phyloP scores from a whole-genome alignment of 1,140 invertebrate genomes.

The Araneus ventricosus region DNA sequence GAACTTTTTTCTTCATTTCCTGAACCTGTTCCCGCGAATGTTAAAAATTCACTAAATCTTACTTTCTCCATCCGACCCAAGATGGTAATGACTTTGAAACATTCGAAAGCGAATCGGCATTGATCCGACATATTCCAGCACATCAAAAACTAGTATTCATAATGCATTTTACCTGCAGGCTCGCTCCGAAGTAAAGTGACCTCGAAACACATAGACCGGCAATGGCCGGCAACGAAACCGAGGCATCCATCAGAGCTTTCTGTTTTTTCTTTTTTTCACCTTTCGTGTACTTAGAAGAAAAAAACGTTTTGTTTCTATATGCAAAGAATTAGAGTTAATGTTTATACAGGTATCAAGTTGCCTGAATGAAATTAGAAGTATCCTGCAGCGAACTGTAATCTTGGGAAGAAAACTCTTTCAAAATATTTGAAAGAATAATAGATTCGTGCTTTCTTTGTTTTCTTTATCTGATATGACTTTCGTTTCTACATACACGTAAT shows the following conservation, averaged over 20 bases:
- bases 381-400: constrained; percentile 11
- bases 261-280: neutral
- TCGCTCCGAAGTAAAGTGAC: neutral
- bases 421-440: constrained; percentile 66
- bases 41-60: too few relatives aligned
- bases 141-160: neutral
- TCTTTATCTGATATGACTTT: constrained; percentile 50
- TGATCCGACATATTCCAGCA: too few relatives aligned
- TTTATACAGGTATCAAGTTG: constrained; percentile 9
- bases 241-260: neutral
- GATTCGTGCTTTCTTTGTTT: constrained; percentile 56
- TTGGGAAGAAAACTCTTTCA: constrained; percentile 13
- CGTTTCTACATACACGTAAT: constrained; percentile 27
- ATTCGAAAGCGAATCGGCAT: too few relatives aligned
- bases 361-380: constrained; percentile 19
- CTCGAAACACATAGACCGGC: constrained; percentile 55
- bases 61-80: too few relatives aligned
- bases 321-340: neutral
- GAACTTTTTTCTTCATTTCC: too few relatives aligned
- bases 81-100: too few relatives aligned
- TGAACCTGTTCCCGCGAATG: too few relatives aligned
- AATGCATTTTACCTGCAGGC: neutral
- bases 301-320: neutral
- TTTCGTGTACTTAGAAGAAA: neutral
- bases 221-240: neutral